phyloP scores from a whole-genome alignment of 2,113 vertebrate species.

The Ameiurus melas region DNA sequence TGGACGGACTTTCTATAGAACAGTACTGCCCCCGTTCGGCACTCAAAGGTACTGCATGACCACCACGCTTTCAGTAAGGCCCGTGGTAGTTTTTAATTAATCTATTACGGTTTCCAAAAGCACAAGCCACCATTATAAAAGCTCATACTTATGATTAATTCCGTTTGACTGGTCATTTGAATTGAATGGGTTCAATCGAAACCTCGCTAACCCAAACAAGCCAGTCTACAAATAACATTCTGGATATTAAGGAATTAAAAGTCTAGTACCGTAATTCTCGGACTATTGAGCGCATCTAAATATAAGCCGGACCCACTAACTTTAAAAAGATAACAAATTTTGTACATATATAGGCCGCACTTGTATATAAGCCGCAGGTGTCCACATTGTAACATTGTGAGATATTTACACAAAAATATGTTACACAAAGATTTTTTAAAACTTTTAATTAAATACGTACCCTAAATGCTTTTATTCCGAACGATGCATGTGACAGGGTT shows the following conservation, averaged over 20 bases:
- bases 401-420: too few species aligned
- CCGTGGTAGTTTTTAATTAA: neutral
- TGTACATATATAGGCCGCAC: too few species aligned
- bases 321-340: too few species aligned
- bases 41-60: slow-evolving; percentile 15
- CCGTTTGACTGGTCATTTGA: neutral
- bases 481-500: too few species aligned
- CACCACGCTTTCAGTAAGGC: neutral
- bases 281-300: too few species aligned
- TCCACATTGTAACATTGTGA: too few species aligned
- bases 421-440: too few species aligned
- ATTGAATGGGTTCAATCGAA: neutral
- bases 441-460: too few species aligned
- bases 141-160: neutral
- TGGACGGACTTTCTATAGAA: neutral
- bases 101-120: neutral
- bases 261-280: too few species aligned
- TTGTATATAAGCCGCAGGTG: too few species aligned
- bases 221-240: neutral
- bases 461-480: too few species aligned
- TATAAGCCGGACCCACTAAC: too few species aligned
- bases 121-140: neutral
- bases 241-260: neutral
- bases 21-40: slow-evolving; percentile 68
- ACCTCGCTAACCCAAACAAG: neutral